Evolutionary conservation across 2,113 vertebrate genomes (phyloP), one percentile per base, ranked within the genome.

Genomic region (Caranx melampygus): DNA sequence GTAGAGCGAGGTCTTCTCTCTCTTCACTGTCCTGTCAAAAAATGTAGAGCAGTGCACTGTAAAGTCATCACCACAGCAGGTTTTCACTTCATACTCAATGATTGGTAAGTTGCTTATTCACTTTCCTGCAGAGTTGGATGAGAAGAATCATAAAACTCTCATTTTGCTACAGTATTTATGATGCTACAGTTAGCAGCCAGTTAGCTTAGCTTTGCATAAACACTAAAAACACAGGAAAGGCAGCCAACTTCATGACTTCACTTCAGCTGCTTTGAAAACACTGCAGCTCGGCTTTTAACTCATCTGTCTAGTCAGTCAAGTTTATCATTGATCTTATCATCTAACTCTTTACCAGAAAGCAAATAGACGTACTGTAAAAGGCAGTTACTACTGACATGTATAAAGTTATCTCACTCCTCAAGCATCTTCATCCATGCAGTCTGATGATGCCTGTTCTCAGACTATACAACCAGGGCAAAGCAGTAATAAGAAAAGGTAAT

Each of bases 1-100:
- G 26, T 85, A 83, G 12, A 66, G 79, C 69, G 26, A 26, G 26
- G 26, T 1, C 1, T 26, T 26, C 26, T 26, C 1, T 26, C 26
- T 26, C 26, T 26, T 26, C 26, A 26, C 26, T 26, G 26, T 26
- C 26, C 26, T 26, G 26, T 26, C 26, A 26, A 26, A 26, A 26
- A 68, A 70, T 64, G 26, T 84, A 83, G 12, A 66, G 79, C 69
- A 84, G 86, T 15, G 18, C 13, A 37, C 18, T 4, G 20, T 13
- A 76, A 16, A 37, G 8, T 55, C 37, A 34, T 49, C 14, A 26
- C 40, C 58, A 52, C 14, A 61, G 52, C 20, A 6, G 2, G 14
- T 34, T 6, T 31, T 6, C 45, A 70, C n/a, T 35, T 68, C 9
- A 62, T 18, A 33, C 18, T 15, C 15, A 5, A 31, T 35, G 47